Conservation (phyloP, 1,140 invertebrate genomes). For the Polypedilum vanderplanki region DNA sequence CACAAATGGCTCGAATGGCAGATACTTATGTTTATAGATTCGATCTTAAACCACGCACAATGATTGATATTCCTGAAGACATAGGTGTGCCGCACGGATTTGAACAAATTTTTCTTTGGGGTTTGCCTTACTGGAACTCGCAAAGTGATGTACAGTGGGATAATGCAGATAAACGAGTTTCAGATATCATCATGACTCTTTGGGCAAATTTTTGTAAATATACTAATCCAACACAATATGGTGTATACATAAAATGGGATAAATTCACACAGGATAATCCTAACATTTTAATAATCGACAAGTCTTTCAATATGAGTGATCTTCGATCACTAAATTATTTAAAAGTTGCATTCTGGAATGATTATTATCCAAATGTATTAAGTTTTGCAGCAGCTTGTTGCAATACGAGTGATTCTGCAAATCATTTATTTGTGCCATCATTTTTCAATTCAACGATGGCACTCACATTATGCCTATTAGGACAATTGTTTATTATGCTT, state of each 20-base stretch:
- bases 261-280: conserved; percentile 54
- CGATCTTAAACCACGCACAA: conserved; percentile 62
- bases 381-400: conserved; percentile 62
- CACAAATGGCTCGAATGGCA: conserved; percentile 52
- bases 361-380: conserved; percentile 67
- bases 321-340: conserved; percentile 59
- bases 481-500: conserved; percentile 17
- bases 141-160: conserved; percentile 58
- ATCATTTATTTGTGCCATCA: background rate
- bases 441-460: background rate
- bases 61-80: conserved; percentile 60
- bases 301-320: conserved; percentile 64
- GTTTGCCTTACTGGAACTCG: conserved; percentile 58
- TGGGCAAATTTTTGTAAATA: conserved; percentile 66
- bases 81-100: conserved; percentile 68
- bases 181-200: conserved; percentile 68
- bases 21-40: conserved; percentile 64
- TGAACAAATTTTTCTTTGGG: conserved; percentile 71
- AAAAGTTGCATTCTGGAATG: conserved; percentile 71
- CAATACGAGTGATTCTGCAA: conserved; percentile 45
- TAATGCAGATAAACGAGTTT: conserved; percentile 62
- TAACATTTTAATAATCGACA: conserved; percentile 61
- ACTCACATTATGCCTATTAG: conserved; percentile 1
- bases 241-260: conserved; percentile 64
- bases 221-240: conserved; percentile 59